Base-by-base conservation (phyloP, 2,797 vertebrate species). In the Pipistrellus pipistrellus region DNA sequence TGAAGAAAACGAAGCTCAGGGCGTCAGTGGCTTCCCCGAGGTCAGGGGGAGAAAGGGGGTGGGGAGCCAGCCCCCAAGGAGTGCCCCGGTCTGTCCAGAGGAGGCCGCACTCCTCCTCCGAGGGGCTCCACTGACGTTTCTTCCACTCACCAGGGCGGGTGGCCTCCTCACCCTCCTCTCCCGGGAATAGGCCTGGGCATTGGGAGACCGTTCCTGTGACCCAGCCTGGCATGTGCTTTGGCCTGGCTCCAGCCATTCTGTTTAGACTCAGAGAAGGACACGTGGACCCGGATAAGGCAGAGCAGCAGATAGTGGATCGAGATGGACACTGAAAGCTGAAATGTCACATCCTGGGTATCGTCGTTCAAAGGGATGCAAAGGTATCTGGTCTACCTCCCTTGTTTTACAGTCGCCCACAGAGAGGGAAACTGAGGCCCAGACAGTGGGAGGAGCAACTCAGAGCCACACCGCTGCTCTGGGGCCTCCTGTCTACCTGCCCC, bases 361-460 rank as follows among this genome's bases (percentile, higher is more conserved):
- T 25, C 27, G 48, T 46, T 82, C 44, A 81, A 69, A 90, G 55
- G 32, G 8, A 27, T 15, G 21, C n/a, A 51, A 53, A 68, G 32
- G 15, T 85, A 35, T 66, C 46, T 32, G 4, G 11, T 18, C 23
- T n/a, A 9, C 18, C 6, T 44, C 32, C n/a, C 38, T 55, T 53
- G 7, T 93, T 77, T 93, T 75, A 88, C 55, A n/a, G n/a, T n/a
- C n/a, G n/a, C n/a, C n/a, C n/a, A n/a, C n/a, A 78, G 53, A 86
- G 57, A 75, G 38, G 46, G 51, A 88, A 93, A 51, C 80, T 59
- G 81, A 95, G 86, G 66, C 21, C 44, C 30, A 41, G 71, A 35
- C 23, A 30, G n/a, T 9, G 7, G 11, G 10, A 68, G 10, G 51
- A 21, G 35, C 27, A 10, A 0, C 25, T 35, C 30, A 14, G 57